Evolutionary conservation across 2,797 vertebrate genomes (phyloP).

Genomic region (Selene dorsalis): DNA sequence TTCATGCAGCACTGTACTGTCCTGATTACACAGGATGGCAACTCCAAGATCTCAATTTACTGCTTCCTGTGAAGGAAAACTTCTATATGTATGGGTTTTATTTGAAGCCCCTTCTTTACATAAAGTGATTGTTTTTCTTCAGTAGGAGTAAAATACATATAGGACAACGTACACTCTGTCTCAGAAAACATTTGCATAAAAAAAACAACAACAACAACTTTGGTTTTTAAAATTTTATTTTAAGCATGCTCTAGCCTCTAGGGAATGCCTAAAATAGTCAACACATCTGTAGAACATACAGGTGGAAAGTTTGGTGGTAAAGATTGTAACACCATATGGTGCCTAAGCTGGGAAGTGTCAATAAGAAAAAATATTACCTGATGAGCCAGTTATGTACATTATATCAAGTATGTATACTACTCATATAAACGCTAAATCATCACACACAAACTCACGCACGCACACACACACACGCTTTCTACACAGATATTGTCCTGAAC

Average conservation of each 20-base stretch:
- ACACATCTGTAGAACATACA: constrained; percentile 61
- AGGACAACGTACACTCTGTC: not conserved
- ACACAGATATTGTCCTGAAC: constrained; percentile 93
- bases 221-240: constrained; percentile 57
- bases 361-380: constrained; percentile 36
- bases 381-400: constrained; percentile 69
- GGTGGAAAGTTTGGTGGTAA: constrained; percentile 20
- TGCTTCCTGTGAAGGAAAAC: not conserved
- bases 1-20: not conserved
- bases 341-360: constrained; percentile 29
- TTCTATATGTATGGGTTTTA: not conserved
- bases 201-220: not conserved
- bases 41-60: not conserved
- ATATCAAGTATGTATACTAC: constrained; percentile 46
- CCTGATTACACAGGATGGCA: not conserved
- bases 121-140: not conserved
- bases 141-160: not conserved
- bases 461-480: constrained; percentile 19
- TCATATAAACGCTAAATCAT: constrained; percentile 20
- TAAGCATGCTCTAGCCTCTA: constrained; percentile 12
- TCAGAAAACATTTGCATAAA: not conserved
- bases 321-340: constrained; percentile 23
- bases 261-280: constrained; percentile 56
- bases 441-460: not conserved
- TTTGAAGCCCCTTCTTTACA: not conserved